Evolutionary conservation across 2,888 invertebrate species (phyloP).

Genomic region (Calameuta idolon): DNA sequence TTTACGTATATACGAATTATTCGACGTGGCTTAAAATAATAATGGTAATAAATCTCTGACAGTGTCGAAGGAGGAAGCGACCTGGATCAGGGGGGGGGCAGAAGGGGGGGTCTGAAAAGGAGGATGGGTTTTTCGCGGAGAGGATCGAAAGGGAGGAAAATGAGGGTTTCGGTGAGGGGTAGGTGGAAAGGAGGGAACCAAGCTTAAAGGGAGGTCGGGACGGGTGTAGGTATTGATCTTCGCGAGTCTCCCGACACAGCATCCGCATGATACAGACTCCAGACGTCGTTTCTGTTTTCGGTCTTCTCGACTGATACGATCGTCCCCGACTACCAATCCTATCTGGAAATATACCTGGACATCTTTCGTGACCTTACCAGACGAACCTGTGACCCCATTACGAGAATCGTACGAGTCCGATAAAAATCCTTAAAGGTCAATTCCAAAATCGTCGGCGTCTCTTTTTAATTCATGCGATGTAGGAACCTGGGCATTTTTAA

Average conservation of each 20-base stretch:
- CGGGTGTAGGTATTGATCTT: slow-evolving; percentile 54
- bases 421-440: neutral
- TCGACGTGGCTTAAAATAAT: slow-evolving; percentile 38
- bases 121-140: slow-evolving; percentile 13
- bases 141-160: slow-evolving; percentile 18
- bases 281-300: slow-evolving; percentile 31
- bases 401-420: neutral
- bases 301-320: slow-evolving; percentile 12
- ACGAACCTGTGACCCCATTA: neutral
- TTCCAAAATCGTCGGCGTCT: no score
- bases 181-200: slow-evolving; percentile 13
- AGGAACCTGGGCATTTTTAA: neutral
- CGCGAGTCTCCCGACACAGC: slow-evolving; percentile 44
- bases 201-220: slow-evolving; percentile 22
- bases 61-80: slow-evolving; percentile 5
- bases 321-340: neutral
- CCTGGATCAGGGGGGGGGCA: neutral
- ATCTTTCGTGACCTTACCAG: neutral
- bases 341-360: neutral
- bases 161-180: slow-evolving; percentile 23
- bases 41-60: slow-evolving; percentile 34
- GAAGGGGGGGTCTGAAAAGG: slow-evolving; percentile 14
- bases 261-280: slow-evolving; percentile 48
- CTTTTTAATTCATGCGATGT: no score
- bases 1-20: slow-evolving; percentile 21